Percentiles rank a stretch among this genome's conserved stretches.
phyloP scores from a whole-genome alignment of 2,888 invertebrate species.

The Cerastis leucographa region DNA sequence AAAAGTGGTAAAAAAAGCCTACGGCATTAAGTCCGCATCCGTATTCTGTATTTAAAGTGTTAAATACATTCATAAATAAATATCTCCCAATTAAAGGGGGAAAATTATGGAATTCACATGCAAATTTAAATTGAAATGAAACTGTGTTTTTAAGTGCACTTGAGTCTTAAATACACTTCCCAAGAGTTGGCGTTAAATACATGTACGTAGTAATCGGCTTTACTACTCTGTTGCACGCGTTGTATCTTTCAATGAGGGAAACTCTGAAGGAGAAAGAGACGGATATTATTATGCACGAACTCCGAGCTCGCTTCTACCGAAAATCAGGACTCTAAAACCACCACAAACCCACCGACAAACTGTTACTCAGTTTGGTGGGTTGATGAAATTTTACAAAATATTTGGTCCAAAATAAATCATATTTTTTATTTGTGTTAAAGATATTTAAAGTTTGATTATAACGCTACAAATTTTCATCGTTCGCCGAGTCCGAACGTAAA shows the following conservation, averaged over 20 bases:
- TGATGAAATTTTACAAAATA: too few relatives aligned
- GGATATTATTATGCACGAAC: neutral
- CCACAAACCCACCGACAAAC: too few relatives aligned
- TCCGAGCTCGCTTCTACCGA: neutral
- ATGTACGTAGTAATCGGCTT: neutral
- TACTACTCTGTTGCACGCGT: neutral
- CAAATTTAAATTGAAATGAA: neutral
- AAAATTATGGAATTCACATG: neutral
- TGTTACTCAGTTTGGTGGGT: too few relatives aligned
- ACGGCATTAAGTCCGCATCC: too few relatives aligned
- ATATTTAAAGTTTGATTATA: neutral
- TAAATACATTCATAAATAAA: too few relatives aligned
- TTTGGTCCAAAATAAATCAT: too few relatives aligned
- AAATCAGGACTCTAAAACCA: neutral
- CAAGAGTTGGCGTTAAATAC: neutral
- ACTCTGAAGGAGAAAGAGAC: neutral
- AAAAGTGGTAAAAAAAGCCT: too few relatives aligned
- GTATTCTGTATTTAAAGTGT: too few relatives aligned
- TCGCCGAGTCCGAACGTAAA: neutral
- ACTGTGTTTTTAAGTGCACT: neutral
- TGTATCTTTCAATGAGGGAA: neutral
- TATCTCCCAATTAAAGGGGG: too few relatives aligned
- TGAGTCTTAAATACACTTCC: neutral
- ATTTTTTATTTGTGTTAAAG: too few relatives aligned
- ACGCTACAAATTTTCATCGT: neutral